Evolutionary conservation across 1,140 invertebrate genomes (phyloP).

Genomic region (Euwallacea fornicatus): DNA sequence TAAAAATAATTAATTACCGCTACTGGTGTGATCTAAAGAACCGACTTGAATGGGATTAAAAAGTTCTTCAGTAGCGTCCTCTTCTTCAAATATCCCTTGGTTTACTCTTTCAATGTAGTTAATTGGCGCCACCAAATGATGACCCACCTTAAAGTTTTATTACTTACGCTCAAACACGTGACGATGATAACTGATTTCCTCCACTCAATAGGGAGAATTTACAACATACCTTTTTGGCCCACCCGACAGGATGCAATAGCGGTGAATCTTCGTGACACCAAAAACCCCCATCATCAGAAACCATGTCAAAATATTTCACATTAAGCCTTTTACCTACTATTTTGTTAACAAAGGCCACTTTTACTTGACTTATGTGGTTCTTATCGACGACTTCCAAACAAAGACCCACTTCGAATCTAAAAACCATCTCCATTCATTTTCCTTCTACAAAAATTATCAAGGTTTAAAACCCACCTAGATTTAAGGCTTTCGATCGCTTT

Average conservation of each 20-base stretch:
- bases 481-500: slow-evolving; percentile 83
- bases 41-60: slow-evolving; percentile 63
- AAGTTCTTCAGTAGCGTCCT: slow-evolving; percentile 74
- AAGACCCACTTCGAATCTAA: slow-evolving; percentile 74
- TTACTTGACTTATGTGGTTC: slow-evolving; percentile 87
- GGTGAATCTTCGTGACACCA: slow-evolving; percentile 96
- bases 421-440: slow-evolving; percentile 13
- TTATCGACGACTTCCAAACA: slow-evolving; percentile 95
- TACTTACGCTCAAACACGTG: too few species aligned
- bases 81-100: slow-evolving; percentile 58
- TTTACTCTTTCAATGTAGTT: slow-evolving; percentile 72
- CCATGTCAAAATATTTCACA: slow-evolving; percentile 85
- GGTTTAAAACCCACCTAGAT: slow-evolving; percentile 56
- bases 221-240: slow-evolving; percentile 68
- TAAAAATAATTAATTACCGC: slow-evolving; percentile 7
- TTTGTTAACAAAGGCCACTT: slow-evolving; percentile 85
- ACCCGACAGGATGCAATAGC: slow-evolving; percentile 92
- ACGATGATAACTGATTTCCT: too few species aligned
- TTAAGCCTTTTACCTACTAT: slow-evolving; percentile 90
- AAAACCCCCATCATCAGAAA: slow-evolving; percentile 78
- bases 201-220: too few species aligned
- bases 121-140: slow-evolving; percentile 79
- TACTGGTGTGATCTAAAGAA: slow-evolving; percentile 28
- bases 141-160: slow-evolving; percentile 66
- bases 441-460: neutral